A percentile compares a stretch with the other conserved stretches of the same genome.
These are phyloP conservation scores for Phoxinus phoxinus DNA, from an alignment of 2,113 vertebrate genomes.

Conservation along the genomic window DNA sequence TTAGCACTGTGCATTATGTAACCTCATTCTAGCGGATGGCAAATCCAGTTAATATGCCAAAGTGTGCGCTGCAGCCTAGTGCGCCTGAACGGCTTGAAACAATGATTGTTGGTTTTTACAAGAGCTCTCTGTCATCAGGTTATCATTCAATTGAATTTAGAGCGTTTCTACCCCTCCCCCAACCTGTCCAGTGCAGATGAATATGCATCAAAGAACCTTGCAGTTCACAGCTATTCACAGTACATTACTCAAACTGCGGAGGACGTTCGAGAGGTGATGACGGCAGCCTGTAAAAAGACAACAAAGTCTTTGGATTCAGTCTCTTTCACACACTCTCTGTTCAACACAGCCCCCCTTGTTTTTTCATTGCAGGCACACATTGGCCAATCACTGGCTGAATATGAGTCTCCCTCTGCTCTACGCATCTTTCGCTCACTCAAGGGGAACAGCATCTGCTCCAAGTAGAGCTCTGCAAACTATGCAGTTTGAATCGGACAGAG, in stretches of 20 bases:
- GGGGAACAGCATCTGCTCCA: conserved; percentile 47
- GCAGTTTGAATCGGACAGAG: neutral
- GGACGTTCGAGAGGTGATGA: neutral
- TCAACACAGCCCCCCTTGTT: conserved; percentile 59
- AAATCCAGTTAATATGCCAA: conserved; percentile 16
- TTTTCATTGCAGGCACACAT: conserved; percentile 76
- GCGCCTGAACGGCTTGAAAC: neutral
- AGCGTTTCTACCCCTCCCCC: conserved; percentile 32
- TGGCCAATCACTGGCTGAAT: conserved; percentile 78
- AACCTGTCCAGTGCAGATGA: conserved; percentile 45
- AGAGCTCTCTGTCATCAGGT: conserved; percentile 21
- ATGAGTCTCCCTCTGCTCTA: conserved; percentile 57
- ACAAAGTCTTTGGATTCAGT: neutral
- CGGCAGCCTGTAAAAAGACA: neutral
- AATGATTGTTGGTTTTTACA: conserved; percentile 11
- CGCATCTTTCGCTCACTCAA: conserved; percentile 36
- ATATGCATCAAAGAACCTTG: conserved; percentile 36
- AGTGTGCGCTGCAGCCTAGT: neutral
- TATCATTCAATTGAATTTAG: conserved; percentile 36
- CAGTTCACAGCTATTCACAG: conserved; percentile 41
- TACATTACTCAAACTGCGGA: conserved; percentile 2
- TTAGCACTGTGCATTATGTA: neutral
- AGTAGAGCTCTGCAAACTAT: conserved; percentile 3
- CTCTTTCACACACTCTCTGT: conserved; percentile 12
- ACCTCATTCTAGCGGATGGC: neutral